phyloP scores from a whole-genome alignment of 2,797 vertebrate species.

The Heliangelus exortis region DNA sequence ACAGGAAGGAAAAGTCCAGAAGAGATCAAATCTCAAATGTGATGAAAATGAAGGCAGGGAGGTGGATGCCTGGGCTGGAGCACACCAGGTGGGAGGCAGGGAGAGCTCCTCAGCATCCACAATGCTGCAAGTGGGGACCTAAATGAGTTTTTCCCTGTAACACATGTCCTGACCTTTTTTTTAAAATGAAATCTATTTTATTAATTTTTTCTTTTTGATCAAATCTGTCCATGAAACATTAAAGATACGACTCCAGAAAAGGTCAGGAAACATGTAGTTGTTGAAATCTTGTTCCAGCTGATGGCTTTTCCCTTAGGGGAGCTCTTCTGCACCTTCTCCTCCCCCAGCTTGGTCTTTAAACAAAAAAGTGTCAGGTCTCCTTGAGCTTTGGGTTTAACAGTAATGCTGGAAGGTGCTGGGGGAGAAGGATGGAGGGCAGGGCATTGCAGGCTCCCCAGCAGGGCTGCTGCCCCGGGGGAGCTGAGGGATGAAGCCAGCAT shows the following conservation, averaged over 20 bases:
- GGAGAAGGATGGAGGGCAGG: background rate
- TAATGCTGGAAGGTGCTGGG: accelerated
- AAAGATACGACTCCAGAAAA: slow-evolving; percentile 83
- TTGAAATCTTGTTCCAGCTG: slow-evolving; percentile 76
- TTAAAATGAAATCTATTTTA: slow-evolving; percentile 80
- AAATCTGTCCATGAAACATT: slow-evolving; percentile 44
- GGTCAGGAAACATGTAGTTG: slow-evolving; percentile 80
- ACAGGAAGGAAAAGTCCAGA: background rate
- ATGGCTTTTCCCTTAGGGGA: slow-evolving; percentile 72
- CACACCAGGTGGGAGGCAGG: background rate
- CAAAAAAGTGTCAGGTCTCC: background rate
- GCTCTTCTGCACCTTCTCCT: background rate
- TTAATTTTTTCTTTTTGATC: slow-evolving; percentile 84
- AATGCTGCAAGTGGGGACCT: background rate
- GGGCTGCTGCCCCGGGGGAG: background rate
- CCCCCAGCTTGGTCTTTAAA: slow-evolving; percentile 14
- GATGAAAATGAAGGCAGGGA: background rate
- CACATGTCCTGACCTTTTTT: slow-evolving; percentile 85
- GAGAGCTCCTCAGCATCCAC: background rate
- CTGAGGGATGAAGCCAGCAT: background rate
- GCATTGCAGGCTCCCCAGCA: background rate
- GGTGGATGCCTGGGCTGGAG: background rate
- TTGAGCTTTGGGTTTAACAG: background rate
- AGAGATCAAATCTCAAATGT: background rate
- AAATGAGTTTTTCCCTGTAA: slow-evolving; percentile 79